Base-by-base conservation (phyloP, 2,113 vertebrate species). In the Chloropsis hardwickii region DNA sequence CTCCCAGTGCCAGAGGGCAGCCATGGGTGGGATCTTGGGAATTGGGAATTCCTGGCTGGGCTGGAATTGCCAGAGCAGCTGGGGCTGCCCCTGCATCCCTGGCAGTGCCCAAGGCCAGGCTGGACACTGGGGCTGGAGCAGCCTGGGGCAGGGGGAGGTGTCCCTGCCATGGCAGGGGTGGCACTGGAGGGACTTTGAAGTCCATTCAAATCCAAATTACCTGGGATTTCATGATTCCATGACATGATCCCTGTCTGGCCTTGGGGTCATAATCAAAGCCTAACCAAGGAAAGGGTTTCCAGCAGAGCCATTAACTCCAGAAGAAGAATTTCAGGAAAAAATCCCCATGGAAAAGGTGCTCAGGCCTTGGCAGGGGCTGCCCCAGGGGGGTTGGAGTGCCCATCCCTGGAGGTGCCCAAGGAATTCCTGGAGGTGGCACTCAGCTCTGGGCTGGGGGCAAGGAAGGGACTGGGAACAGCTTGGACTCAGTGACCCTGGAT, bases 401-500 rank as follows among this genome's bases (percentile, higher is more conserved):
- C 31, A 42, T 28, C 58, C 37, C 47, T 42, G 47, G 31, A 62
- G 45, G 5, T 40, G 22, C 5, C 57, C 29, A 16, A 7, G 57
- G 29, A 77, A 50, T 16, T 50, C 35, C 45, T 40, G 45, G 56
- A 77, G 1, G 57, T 62, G 29, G 23, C 74, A 51, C 74, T 62
- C 4, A 11, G 37, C 18, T 62, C 58, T n/a, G 47, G 58, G 37
- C 37, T 42, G 47, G 37, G 47, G 8, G 51, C 37, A 64, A 28
- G 23, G 47, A 13, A 24, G 37, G 23, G 2, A 21, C 8, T 0
- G 0, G 28, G 37, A 15, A 42, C 23, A 62, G 23, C 58, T 27
- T 1, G 28, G 45, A 40, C 13, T 60, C 1, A 1, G 8, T 33
- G 35, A 16, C 8, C 18, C 6, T 4, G 24, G 31, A 62, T 31